These are phyloP conservation scores for Polyergus mexicanus DNA, from an alignment of 1,140 invertebrate species.

Conservation along the genomic window DNA sequence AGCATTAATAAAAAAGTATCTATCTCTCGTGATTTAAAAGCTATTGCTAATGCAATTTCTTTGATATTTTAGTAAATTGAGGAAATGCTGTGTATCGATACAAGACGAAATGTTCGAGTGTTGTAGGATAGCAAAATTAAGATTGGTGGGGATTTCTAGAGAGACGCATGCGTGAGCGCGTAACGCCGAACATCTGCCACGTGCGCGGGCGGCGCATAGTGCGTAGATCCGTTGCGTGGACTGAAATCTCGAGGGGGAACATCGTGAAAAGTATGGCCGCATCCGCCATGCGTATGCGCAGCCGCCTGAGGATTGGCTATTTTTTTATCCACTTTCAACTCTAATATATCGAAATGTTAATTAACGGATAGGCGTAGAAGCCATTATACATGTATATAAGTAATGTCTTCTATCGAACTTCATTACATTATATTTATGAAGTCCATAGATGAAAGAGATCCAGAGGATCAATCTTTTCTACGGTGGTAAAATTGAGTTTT, in stretches of 20 bases:
- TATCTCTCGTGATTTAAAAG: background rate
- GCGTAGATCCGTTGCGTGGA: constrained; percentile 74
- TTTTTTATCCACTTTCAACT: constrained; percentile 21
- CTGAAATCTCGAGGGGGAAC: constrained; percentile 77
- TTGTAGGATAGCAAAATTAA: constrained; percentile 42
- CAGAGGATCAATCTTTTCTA: background rate
- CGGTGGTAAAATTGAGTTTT: constrained; percentile 20
- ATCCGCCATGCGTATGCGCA: constrained; percentile 78
- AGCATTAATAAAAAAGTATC: background rate
- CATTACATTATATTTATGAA: constrained; percentile 33
- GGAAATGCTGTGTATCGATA: constrained; percentile 24
- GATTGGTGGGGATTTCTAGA: constrained; percentile 39
- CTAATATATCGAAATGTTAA: background rate
- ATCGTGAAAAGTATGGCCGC: constrained; percentile 79
- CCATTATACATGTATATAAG: background rate
- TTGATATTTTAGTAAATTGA: constrained; percentile 15
- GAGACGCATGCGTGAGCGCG: constrained; percentile 76
- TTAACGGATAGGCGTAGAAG: constrained; percentile 19
- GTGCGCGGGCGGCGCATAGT: constrained; percentile 79
- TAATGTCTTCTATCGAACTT: background rate
- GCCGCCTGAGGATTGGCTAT: constrained; percentile 26
- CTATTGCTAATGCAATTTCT: constrained; percentile 1
- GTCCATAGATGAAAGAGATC: constrained; percentile 7
- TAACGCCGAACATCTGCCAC: constrained; percentile 80
- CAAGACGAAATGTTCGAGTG: background rate